phyloP scores from a whole-genome alignment of 2,888 invertebrate species.

The Drosophila algonquin region DNA sequence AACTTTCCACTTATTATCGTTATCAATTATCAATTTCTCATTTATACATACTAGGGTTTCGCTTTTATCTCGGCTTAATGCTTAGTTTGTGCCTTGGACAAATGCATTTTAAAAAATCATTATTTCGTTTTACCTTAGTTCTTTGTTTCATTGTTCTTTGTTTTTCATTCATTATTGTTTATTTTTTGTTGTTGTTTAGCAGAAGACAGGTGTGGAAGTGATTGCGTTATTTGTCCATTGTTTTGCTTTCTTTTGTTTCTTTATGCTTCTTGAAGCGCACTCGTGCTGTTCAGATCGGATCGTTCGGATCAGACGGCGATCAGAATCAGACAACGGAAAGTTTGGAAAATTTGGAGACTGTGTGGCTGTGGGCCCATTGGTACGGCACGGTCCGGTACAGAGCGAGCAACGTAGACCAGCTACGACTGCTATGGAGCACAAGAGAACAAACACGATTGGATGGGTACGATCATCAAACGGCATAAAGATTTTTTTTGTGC shows the following conservation, averaged over 20 bases:
- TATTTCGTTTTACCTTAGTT: conserved; percentile 24
- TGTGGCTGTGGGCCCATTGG: not conserved
- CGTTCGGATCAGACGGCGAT: not conserved
- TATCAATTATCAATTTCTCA: conserved; percentile 59
- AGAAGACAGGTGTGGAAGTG: conserved; percentile 20
- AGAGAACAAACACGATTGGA: not conserved
- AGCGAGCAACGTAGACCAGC: conserved; percentile 46
- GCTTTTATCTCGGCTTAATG: conserved; percentile 37
- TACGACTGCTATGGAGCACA: conserved; percentile 29
- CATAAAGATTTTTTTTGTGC: conserved; percentile 7
- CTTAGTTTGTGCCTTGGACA: conserved; percentile 58
- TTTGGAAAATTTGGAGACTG: not conserved
- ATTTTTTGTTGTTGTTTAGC: conserved; percentile 23
- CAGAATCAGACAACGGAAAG: conserved; percentile 11
- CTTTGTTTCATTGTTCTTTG: conserved; percentile 3
- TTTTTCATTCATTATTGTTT: conserved; percentile 2
- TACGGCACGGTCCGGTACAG: conserved; percentile 3
- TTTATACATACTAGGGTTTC: conserved; percentile 55
- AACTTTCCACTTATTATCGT: conserved; percentile 39
- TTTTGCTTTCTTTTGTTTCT: conserved; percentile 8
- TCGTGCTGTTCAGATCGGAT: not conserved
- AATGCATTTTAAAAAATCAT: conserved; percentile 45
- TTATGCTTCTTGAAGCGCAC: conserved; percentile 8
- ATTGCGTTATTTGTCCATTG: conserved; percentile 27
- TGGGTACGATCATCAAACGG: not conserved